These are phyloP conservation scores for Syrista parreyssii DNA, from an alignment of 2,888 invertebrate species.

Conservation along the genomic window DNA sequence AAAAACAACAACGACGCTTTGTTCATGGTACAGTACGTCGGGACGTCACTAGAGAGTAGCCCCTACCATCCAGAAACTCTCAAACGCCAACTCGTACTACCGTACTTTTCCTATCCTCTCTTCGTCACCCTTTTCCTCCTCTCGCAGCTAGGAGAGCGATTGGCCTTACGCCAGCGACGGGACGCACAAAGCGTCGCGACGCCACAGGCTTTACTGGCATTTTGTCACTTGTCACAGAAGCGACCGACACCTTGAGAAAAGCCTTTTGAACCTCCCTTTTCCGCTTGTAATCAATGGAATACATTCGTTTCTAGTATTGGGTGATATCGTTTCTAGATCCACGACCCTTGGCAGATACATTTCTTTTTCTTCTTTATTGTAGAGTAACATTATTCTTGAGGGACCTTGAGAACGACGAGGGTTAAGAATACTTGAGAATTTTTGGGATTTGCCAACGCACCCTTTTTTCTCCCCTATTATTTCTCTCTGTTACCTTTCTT, in stretches of 20 bases:
- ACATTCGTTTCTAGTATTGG: constrained; percentile 1
- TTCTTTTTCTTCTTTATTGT: too few relatives aligned
- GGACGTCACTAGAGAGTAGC: too few relatives aligned
- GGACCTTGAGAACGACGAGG: too few relatives aligned
- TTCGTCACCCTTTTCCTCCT: not conserved
- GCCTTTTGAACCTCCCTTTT: constrained; percentile 5
- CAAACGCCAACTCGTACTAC: not conserved
- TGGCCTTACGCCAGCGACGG: constrained; percentile 40
- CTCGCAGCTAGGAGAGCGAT: constrained; percentile 25
- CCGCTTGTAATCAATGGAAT: constrained; percentile 6
- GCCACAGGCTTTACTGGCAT: constrained; percentile 23
- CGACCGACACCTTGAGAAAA: constrained; percentile 17
- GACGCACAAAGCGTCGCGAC: constrained; percentile 30
- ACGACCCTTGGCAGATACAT: not conserved
- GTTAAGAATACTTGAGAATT: too few relatives aligned
- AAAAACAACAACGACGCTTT: constrained; percentile 29
- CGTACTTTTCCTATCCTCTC: not conserved
- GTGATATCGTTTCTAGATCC: constrained; percentile 10
- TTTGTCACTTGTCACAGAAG: constrained; percentile 37
- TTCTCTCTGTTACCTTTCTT: not conserved
- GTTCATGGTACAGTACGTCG: too few relatives aligned
- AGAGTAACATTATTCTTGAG: too few relatives aligned
- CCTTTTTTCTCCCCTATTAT: not conserved
- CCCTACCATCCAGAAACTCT: too few relatives aligned
- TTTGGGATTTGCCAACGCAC: not conserved